A percentile compares a stretch with the other conserved stretches of the same genome.
phyloP scores from a whole-genome alignment of 2,888 invertebrate species.

The Dryococelus australis region DNA sequence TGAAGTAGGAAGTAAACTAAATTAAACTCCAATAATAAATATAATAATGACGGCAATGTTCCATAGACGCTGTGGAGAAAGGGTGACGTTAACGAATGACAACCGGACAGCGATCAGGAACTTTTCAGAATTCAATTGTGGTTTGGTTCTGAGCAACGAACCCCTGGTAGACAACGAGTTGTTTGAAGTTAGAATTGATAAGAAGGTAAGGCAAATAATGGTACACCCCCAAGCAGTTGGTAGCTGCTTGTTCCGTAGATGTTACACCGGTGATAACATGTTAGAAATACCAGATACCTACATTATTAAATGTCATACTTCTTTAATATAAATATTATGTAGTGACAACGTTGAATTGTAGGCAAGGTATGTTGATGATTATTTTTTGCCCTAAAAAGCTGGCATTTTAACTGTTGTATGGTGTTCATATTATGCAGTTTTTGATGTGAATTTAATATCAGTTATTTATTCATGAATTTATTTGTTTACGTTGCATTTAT shows the following conservation, averaged over 20 bases:
- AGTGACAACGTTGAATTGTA: too few species aligned
- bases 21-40: background rate
- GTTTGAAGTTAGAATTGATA: slow-evolving; percentile 87
- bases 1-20: slow-evolving; percentile 18
- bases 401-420: too few species aligned
- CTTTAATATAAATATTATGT: too few species aligned
- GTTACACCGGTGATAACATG: too few species aligned
- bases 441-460: too few species aligned
- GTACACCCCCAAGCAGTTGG: background rate
- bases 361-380: too few species aligned
- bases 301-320: too few species aligned
- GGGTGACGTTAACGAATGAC: slow-evolving; percentile 83
- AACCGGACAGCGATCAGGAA: slow-evolving; percentile 83
- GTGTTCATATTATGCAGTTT: too few species aligned
- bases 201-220: slow-evolving; percentile 78
- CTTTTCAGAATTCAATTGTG: slow-evolving; percentile 85
- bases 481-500: too few species aligned
- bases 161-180: slow-evolving; percentile 81
- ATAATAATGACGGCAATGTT: slow-evolving; percentile 53
- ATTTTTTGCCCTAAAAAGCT: too few species aligned
- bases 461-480: too few species aligned
- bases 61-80: slow-evolving; percentile 83
- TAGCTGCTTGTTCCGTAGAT: background rate
- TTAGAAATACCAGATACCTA: too few species aligned
- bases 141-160: slow-evolving; percentile 83